Evolutionary conservation across 2,113 vertebrate genomes (phyloP).

Genomic region (Chaetops frenatus): DNA sequence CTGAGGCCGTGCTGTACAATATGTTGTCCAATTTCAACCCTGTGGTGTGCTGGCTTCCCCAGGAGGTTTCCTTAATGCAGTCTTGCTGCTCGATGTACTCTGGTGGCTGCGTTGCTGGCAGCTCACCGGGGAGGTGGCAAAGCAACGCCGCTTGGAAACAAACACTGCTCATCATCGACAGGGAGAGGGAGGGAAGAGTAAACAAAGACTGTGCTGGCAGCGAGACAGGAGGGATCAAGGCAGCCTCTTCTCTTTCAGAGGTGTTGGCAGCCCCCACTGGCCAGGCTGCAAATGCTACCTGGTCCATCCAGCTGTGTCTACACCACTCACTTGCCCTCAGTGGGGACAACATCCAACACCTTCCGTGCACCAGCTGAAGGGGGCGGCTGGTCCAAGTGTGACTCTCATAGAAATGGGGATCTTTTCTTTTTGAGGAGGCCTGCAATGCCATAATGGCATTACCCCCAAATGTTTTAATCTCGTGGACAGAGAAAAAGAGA

Average conservation of each 20-base stretch:
- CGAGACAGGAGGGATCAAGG: background rate
- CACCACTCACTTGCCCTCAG: background rate
- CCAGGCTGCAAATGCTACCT: background rate
- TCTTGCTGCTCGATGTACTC: background rate
- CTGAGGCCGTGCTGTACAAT: conserved; percentile 20
- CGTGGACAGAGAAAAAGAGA: background rate
- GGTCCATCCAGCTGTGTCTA: background rate
- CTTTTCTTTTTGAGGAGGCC: background rate
- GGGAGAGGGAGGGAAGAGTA: background rate
- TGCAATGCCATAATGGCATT: background rate
- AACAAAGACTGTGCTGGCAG: background rate
- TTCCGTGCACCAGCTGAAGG: background rate
- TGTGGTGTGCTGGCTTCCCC: background rate
- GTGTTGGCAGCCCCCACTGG: background rate
- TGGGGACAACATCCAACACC: background rate
- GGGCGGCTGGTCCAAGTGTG: accelerated
- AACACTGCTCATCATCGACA: accelerated
- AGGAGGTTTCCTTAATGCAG: conserved; percentile 7
- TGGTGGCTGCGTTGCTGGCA: background rate
- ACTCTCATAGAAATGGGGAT: background rate
- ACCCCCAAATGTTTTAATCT: background rate
- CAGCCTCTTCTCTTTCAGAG: background rate
- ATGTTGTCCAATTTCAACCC: conserved; percentile 34
- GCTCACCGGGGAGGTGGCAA: background rate
- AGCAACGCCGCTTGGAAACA: background rate